Conservation (phyloP, 2,797 vertebrate genomes). For the Rhadinocentrus ornatus region DNA sequence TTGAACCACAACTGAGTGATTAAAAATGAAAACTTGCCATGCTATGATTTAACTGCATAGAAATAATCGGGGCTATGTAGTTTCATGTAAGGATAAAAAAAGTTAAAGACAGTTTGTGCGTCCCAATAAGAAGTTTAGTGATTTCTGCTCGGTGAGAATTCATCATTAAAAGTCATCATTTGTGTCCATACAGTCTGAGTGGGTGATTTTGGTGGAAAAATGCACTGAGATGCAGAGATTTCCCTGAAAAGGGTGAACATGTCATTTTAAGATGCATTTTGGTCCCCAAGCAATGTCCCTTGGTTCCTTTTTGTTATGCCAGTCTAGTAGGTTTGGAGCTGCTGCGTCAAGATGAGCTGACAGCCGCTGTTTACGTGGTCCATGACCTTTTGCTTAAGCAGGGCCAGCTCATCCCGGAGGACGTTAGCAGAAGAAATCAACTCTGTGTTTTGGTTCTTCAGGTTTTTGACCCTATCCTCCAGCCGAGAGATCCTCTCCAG, state of each 20-base stretch:
- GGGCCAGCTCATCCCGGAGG: slow-evolving; percentile 95
- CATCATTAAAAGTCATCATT: slow-evolving; percentile 3
- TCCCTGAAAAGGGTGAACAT: slow-evolving; percentile 26
- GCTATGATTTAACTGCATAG: background rate
- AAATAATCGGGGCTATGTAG: background rate
- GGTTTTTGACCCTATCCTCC: slow-evolving; percentile 91
- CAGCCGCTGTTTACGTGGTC: slow-evolving; percentile 98
- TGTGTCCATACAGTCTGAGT: slow-evolving; percentile 39
- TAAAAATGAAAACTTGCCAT: background rate
- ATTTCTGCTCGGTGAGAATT: slow-evolving; percentile 27
- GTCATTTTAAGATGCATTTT: slow-evolving; percentile 64
- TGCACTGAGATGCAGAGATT: slow-evolving; percentile 13
- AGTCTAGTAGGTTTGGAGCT: slow-evolving; percentile 91
- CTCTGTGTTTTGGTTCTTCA: slow-evolving; percentile 96
- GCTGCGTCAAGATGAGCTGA: slow-evolving; percentile 96
- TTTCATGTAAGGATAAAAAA: slow-evolving; percentile 14
- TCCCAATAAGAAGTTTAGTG: slow-evolving; percentile 25
- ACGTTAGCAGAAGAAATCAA: slow-evolving; percentile 94
- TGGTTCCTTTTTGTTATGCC: background rate
- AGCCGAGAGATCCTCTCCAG: slow-evolving; percentile 40
- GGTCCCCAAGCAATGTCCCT: slow-evolving; percentile 70
- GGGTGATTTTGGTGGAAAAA: slow-evolving; percentile 30
- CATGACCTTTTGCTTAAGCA: slow-evolving; percentile 98
- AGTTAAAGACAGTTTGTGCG: slow-evolving; percentile 16
- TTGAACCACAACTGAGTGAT: background rate